These are phyloP conservation scores for Litocranius walleri DNA, from an alignment of 2,113 vertebrate genomes.

Conservation along the genomic window DNA sequence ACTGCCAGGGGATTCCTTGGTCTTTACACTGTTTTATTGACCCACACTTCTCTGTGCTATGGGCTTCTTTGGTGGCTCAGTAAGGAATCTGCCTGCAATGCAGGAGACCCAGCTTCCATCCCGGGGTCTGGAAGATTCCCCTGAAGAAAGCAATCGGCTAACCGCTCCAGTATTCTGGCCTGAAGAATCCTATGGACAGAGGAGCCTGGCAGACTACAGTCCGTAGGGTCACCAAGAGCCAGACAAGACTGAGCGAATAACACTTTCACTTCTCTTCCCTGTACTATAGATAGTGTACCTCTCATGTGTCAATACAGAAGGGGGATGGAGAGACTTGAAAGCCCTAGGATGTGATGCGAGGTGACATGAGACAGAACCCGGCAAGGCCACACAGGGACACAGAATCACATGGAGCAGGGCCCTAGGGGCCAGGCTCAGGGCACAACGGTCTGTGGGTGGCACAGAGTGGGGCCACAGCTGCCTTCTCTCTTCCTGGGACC, in stretches of 20 bases:
- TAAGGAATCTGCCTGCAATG: background rate
- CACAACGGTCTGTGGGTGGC: background rate
- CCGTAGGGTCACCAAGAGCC: background rate
- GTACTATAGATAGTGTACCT: rapidly evolving
- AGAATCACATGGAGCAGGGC: background rate
- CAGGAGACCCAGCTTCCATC: background rate
- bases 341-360: background rate
- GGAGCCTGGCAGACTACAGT: background rate
- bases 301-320: rapidly evolving
- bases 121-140: background rate
- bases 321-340: background rate
- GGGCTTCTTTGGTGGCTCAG: background rate
- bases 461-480: rapidly evolving
- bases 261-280: background rate
- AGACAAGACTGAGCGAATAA: background rate
- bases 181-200: background rate
- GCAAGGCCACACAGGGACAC: background rate
- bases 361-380: background rate
- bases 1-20: background rate
- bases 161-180: background rate
- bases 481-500: background rate
- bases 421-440: no score
- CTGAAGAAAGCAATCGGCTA: background rate
- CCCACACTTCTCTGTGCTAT: background rate
- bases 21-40: rapidly evolving